These are phyloP conservation scores for Mesocricetus auratus DNA, from an alignment of 2,113 vertebrate genomes.

Conservation along the genomic window DNA sequence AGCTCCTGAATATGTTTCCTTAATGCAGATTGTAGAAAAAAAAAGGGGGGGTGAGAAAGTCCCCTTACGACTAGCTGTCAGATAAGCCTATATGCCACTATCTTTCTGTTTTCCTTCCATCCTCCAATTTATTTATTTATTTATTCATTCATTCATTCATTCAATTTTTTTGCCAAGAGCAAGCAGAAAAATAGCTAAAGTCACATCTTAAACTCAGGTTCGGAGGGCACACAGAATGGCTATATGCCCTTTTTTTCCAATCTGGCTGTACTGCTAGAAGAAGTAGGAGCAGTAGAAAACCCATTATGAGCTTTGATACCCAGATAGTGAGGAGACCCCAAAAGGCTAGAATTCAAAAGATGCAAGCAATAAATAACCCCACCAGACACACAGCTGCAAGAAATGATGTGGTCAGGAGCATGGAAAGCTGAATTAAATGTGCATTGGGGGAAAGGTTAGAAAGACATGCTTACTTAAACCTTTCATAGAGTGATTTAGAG, in stretches of 20 bases:
- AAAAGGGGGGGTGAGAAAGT: fast-evolving
- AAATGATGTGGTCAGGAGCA: neutral
- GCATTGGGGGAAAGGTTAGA: neutral
- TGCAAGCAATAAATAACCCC: neutral
- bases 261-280: neutral
- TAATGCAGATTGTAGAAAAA: neutral
- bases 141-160: no score
- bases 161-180: conserved; percentile 22
- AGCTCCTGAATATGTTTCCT: neutral
- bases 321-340: neutral
- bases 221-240: fast-evolving
- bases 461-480: neutral
- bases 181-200: conserved; percentile 48
- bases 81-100: neutral
- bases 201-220: neutral
- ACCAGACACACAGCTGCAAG: fast-evolving
- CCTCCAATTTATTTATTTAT: neutral
- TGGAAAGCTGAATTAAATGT: neutral
- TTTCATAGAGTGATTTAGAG: neutral
- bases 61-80: neutral
- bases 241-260: neutral
- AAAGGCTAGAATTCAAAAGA: neutral
- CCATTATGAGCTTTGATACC: neutral
- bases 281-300: conserved; percentile 5
- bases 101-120: neutral